phyloP scores from a whole-genome alignment of 2,113 vertebrate species.

The Tonatia bakeri region DNA sequence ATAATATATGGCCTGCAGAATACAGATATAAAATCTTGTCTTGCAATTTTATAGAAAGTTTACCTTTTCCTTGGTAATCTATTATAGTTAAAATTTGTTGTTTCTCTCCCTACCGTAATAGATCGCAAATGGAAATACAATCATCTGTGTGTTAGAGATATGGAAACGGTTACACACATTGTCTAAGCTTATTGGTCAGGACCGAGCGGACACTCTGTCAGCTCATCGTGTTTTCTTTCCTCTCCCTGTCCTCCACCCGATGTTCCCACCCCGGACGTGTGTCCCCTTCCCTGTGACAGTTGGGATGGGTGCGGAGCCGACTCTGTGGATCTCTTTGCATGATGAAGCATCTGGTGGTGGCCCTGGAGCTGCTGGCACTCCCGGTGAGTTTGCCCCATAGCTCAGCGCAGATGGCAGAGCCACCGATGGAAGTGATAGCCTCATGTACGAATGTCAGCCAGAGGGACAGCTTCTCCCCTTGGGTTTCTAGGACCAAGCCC shows the following conservation, averaged over 20 bases:
- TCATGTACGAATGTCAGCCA: slow-evolving; percentile 48
- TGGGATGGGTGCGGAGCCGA: slow-evolving; percentile 44
- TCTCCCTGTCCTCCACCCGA: background rate
- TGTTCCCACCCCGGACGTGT: background rate
- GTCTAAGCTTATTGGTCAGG: background rate
- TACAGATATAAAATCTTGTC: background rate
- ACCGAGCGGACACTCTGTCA: background rate
- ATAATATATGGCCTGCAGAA: background rate
- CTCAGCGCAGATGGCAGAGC: slow-evolving; percentile 72
- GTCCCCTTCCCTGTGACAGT: background rate
- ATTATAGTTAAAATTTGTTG: background rate
- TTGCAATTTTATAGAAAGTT: background rate
- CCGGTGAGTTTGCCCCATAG: slow-evolving; percentile 64
- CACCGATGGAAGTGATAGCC: slow-evolving; percentile 57
- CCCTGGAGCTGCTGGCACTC: slow-evolving; percentile 52
- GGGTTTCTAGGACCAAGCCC: slow-evolving; percentile 21
- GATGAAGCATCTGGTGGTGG: slow-evolving; percentile 65
- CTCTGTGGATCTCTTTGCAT: slow-evolving; percentile 44
- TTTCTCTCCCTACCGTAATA: background rate
- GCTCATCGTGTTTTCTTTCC: background rate
- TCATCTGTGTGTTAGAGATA: background rate
- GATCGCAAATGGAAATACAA: background rate
- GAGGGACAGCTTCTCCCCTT: slow-evolving; percentile 61
- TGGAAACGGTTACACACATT: background rate
- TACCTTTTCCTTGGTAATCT: background rate